Evolutionary conservation across 2,888 invertebrate species (phyloP).

Genomic region (Drepana falcataria): DNA sequence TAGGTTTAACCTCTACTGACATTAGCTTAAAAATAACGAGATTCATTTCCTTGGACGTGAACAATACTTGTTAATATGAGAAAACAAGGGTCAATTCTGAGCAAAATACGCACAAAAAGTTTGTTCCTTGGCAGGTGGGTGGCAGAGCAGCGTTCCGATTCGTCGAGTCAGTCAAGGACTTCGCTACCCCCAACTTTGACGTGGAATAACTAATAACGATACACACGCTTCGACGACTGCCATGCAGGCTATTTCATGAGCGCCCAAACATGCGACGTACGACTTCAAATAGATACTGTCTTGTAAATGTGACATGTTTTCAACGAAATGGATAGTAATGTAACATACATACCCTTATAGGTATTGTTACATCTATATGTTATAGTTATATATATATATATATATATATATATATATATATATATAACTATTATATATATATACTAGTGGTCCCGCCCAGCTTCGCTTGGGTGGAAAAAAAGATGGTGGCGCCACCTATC

Average conservation of each 20-base stretch:
- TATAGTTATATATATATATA: too few species aligned
- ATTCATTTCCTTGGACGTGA: neutral
- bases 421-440: too few species aligned
- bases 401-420: too few species aligned
- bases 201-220: slow-evolving; percentile 28
- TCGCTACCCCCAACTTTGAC: slow-evolving; percentile 31
- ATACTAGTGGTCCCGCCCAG: too few species aligned
- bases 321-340: neutral
- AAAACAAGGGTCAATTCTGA: slow-evolving; percentile 15
- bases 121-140: slow-evolving; percentile 29
- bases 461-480: too few species aligned
- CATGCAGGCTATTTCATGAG: slow-evolving; percentile 14
- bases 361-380: too few species aligned
- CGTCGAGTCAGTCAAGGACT: slow-evolving; percentile 29
- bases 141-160: slow-evolving; percentile 19
- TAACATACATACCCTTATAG: too few species aligned
- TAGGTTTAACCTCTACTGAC: too few species aligned
- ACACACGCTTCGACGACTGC: slow-evolving; percentile 25
- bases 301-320: slow-evolving; percentile 13
- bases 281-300: slow-evolving; percentile 8
- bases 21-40: too few species aligned
- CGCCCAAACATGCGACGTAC: slow-evolving; percentile 14
- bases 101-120: slow-evolving; percentile 18
- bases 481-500: too few species aligned
- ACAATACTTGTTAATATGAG: slow-evolving; percentile 6